Percentiles rank a stretch among this genome's conserved stretches.
These are phyloP conservation scores for Pantala flavescens DNA, from an alignment of 1,140 invertebrate genomes.

Conservation along the genomic window DNA sequence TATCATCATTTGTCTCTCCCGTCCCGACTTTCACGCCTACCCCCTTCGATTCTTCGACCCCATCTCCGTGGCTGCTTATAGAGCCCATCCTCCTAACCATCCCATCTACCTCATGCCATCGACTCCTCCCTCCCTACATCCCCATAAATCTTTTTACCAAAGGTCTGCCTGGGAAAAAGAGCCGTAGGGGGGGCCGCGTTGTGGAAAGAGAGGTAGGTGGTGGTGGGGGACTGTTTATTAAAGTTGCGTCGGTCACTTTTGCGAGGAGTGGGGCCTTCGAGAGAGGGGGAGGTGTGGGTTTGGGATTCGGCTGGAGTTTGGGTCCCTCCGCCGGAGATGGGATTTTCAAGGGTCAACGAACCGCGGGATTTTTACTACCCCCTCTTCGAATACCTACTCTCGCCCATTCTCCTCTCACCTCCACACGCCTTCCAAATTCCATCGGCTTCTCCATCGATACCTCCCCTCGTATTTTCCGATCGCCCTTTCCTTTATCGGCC, in stretches of 20 bases:
- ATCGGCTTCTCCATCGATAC: background rate
- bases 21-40: background rate
- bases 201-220: background rate
- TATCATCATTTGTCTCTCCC: constrained; percentile 9
- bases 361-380: constrained; percentile 3
- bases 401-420: background rate
- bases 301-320: background rate
- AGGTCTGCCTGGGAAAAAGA: background rate
- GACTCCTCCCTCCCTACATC: background rate
- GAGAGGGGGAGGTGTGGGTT: background rate
- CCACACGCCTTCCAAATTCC: background rate
- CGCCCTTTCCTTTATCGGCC: background rate
- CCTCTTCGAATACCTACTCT: background rate
- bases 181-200: background rate
- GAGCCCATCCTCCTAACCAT: background rate
- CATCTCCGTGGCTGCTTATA: background rate
- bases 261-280: background rate
- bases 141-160: constrained; percentile 10
- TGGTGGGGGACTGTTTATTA: constrained; percentile 5
- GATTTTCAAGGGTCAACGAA: constrained; percentile 3
- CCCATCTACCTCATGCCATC: background rate
- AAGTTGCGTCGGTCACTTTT: constrained; percentile 5
- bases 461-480: background rate
- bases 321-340: background rate
- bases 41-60: background rate